Evolutionary conservation across 2,797 vertebrate species (phyloP).

Genomic region (Malurus leucopterus): DNA sequence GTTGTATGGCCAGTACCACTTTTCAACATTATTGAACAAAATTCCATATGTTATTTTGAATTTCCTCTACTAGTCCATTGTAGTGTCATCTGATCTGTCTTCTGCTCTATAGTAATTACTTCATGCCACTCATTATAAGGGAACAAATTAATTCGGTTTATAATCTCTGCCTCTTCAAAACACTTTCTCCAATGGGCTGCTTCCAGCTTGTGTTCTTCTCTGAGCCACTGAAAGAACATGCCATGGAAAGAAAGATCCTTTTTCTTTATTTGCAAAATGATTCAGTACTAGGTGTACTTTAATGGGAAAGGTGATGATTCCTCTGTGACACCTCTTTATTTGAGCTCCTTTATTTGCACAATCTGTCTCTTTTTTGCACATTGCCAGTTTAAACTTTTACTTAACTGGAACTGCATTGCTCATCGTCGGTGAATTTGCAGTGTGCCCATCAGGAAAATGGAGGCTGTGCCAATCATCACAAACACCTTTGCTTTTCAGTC

Average conservation of each 20-base stretch:
- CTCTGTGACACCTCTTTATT: not conserved
- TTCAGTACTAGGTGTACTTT: not conserved
- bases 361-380: not conserved
- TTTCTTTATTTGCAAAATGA: not conserved
- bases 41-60: not conserved
- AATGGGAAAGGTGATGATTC: not conserved
- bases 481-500: not conserved
- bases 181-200: not conserved
- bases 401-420: not conserved
- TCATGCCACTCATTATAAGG: not conserved
- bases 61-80: not conserved
- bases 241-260: not conserved
- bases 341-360: not conserved
- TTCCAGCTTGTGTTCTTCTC: not conserved
- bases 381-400: not conserved
- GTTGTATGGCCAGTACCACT: not conserved
- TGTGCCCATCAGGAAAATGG: not conserved
- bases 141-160: not conserved
- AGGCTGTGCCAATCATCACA: not conserved
- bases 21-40: not conserved
- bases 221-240: accelerated
- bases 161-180: not conserved
- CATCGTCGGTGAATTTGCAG: not conserved
- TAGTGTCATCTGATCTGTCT: not conserved
- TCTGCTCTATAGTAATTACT: not conserved